phyloP scores from a whole-genome alignment of 1,140 invertebrate genomes.

The Alviniconcha marisindica region DNA sequence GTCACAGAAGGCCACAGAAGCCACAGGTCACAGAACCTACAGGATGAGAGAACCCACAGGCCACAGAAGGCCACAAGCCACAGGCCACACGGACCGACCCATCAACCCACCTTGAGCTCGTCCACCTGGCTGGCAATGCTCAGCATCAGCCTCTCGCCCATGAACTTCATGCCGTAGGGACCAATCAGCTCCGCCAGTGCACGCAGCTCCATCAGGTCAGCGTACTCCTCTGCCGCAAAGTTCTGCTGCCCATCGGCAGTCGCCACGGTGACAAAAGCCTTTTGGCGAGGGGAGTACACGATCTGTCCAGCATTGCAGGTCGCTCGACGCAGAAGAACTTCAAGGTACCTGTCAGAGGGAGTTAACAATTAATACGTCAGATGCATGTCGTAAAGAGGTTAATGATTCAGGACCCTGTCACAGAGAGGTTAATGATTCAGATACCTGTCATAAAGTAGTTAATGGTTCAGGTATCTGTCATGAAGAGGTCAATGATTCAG shows the following conservation, averaged over 20 bases:
- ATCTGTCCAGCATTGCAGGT: constrained; percentile 92
- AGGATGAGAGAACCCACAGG: no score
- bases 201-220: constrained; percentile 97
- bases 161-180: constrained; percentile 98
- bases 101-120: constrained; percentile 87
- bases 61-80: no score
- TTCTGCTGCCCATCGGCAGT: constrained; percentile 87
- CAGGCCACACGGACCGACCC: no score
- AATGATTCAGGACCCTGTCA: no score
- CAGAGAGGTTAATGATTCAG: no score
- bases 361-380: no score
- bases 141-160: constrained; percentile 98
- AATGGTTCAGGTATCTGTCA: no score
- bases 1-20: no score
- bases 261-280: constrained; percentile 95
- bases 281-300: constrained; percentile 96
- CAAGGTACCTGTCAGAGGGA: constrained; percentile 89
- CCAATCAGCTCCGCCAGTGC: constrained; percentile 98
- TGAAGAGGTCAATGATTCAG: no score
- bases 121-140: constrained; percentile 98
- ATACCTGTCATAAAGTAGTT: no score
- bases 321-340: constrained; percentile 94
- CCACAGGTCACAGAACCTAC: no score
- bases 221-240: constrained; percentile 98
- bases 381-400: no score